A percentile compares a stretch with the other conserved stretches of the same genome.
Conservation (phyloP, 2,113 vertebrate genomes). For the Pteropus alecto region DNA sequence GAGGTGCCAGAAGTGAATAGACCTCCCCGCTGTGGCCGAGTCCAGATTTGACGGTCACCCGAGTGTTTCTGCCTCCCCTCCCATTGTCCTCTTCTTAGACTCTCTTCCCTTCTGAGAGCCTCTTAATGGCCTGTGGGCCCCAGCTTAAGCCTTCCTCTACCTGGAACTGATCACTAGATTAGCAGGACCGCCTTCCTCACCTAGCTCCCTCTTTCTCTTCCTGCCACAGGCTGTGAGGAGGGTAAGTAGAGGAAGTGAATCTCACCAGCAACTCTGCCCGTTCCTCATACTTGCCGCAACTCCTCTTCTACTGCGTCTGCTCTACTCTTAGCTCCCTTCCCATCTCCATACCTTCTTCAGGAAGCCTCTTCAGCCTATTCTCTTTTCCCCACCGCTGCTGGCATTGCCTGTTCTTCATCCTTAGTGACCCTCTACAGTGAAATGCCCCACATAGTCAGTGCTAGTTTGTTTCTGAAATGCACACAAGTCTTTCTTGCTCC, state of each 20-base stretch:
- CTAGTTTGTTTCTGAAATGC: background rate
- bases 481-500: background rate
- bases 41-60: background rate
- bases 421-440: background rate
- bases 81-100: background rate
- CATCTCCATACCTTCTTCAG: background rate
- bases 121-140: background rate
- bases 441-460: too few relatives aligned
- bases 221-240: background rate
- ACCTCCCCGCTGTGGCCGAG: background rate
- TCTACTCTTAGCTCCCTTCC: background rate
- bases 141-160: background rate
- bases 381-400: rapidly evolving
- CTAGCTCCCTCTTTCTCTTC: background rate
- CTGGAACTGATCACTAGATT: background rate
- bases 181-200: background rate
- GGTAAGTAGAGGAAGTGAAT: background rate
- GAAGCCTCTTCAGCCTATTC: background rate
- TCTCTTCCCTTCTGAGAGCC: background rate
- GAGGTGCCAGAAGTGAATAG: background rate
- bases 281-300: too few relatives aligned
- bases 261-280: too few relatives aligned
- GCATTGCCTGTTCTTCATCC: background rate
- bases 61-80: background rate
- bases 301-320: rapidly evolving